phyloP scores from a whole-genome alignment of 2,888 invertebrate genomes.

The Philereme transversata region DNA sequence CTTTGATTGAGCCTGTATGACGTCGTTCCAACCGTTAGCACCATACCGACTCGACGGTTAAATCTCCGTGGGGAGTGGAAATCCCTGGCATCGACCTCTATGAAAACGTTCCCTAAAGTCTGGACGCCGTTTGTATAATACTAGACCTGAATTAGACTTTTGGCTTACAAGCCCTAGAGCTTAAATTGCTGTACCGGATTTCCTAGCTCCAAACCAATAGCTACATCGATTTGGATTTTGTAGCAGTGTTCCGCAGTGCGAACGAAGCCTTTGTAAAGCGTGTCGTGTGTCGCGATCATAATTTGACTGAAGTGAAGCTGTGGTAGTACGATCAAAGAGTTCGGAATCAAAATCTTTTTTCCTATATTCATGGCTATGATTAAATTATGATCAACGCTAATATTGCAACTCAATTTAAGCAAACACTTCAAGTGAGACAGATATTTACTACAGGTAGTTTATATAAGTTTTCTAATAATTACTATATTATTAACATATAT shows the following conservation, averaged over 20 bases:
- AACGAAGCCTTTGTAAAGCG: conserved; percentile 5
- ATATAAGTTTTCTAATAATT: no score
- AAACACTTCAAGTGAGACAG: no score
- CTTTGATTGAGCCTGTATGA: conserved; percentile 20
- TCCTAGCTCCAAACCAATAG: not conserved
- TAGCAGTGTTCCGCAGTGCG: conserved; percentile 3
- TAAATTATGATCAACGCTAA: no score
- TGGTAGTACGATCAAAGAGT: conserved; percentile 10
- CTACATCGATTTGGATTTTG: conserved; percentile 20
- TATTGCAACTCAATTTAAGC: no score
- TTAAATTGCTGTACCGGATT: conserved; percentile 15
- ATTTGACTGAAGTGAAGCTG: conserved; percentile 23
- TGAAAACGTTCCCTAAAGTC: conserved; percentile 16
- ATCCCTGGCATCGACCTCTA: conserved; percentile 24
- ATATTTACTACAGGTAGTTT: no score
- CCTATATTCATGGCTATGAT: no score
- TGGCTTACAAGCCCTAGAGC: conserved; percentile 4
- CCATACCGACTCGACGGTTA: conserved; percentile 21
- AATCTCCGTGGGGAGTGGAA: conserved; percentile 26
- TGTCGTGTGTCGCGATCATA: conserved; percentile 15
- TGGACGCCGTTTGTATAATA: not conserved
- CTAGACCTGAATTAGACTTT: conserved; percentile 14
- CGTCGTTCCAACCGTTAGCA: conserved; percentile 20
- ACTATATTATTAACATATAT: no score
- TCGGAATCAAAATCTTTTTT: no score